Evolutionary conservation across 2,888 invertebrate species (phyloP).

Genomic region (Macropis europaea): DNA sequence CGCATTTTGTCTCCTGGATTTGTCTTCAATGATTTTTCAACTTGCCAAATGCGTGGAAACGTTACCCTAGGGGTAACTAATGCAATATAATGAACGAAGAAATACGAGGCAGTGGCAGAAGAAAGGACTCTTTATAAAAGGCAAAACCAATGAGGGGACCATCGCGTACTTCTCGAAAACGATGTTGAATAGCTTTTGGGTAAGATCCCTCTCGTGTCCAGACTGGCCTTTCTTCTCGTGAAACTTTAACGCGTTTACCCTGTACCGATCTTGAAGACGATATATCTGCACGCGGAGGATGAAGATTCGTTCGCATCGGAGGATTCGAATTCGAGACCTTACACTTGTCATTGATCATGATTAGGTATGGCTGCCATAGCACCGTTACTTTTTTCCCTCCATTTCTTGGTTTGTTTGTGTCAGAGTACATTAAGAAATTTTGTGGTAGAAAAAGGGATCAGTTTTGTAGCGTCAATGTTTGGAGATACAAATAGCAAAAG

Average conservation of each 20-base stretch:
- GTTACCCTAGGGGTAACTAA: slow-evolving; percentile 26
- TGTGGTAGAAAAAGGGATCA: too few relatives aligned
- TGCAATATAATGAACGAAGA: slow-evolving; percentile 55
- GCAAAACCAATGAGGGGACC: slow-evolving; percentile 7
- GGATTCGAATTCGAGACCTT: slow-evolving; percentile 43
- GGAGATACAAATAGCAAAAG: too few relatives aligned
- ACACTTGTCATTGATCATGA: slow-evolving; percentile 63
- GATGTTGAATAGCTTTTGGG: slow-evolving; percentile 65
- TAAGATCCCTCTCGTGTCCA: slow-evolving; percentile 64
- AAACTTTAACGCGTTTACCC: slow-evolving; percentile 71
- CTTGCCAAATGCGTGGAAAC: slow-evolving; percentile 10
- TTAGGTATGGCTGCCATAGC: slow-evolving; percentile 61
- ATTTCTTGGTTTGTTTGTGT: slow-evolving; percentile 19
- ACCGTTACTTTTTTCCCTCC: slow-evolving; percentile 26
- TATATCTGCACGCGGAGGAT: slow-evolving; percentile 37
- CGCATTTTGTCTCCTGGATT: too few relatives aligned
- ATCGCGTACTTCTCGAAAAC: slow-evolving; percentile 52
- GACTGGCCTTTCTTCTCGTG: slow-evolving; percentile 48
- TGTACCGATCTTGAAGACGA: slow-evolving; percentile 36
- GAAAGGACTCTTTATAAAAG: background rate
- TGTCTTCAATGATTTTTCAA: slow-evolving; percentile 53
- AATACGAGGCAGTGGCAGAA: slow-evolving; percentile 42
- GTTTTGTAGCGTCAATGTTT: too few relatives aligned
- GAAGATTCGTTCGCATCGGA: slow-evolving; percentile 36
- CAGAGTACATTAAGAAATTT: too few relatives aligned